Conservation (phyloP, 2,888 invertebrate genomes). For the Drosophila affinis region DNA sequence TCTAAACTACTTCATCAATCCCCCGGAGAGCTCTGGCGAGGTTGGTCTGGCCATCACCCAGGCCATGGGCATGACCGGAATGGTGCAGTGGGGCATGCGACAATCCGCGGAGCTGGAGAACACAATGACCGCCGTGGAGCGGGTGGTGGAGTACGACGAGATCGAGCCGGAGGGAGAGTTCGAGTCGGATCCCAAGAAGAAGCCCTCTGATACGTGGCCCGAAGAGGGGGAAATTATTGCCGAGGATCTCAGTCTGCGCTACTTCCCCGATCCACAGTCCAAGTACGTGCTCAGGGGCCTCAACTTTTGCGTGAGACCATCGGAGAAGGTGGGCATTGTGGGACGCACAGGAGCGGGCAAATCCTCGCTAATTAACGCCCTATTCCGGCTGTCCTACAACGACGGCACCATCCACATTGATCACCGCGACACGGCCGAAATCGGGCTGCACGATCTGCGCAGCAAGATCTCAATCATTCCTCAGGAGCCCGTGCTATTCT, state of each 20-base stretch:
- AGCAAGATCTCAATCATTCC: slow-evolving; percentile 92
- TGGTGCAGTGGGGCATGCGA: slow-evolving; percentile 91
- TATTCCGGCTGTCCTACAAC: slow-evolving; percentile 91
- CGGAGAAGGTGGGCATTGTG: slow-evolving; percentile 88
- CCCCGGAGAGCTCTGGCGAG: slow-evolving; percentile 87
- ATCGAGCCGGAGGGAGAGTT: slow-evolving; percentile 85
- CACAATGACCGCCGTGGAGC: slow-evolving; percentile 95
- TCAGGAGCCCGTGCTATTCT: slow-evolving; percentile 92
- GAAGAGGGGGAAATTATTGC: slow-evolving; percentile 88
- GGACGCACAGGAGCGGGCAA: slow-evolving; percentile 90
- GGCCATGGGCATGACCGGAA: slow-evolving; percentile 89
- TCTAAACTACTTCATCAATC: slow-evolving; percentile 90
- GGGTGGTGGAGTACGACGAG: slow-evolving; percentile 87
- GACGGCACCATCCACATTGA: slow-evolving; percentile 93
- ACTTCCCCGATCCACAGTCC: slow-evolving; percentile 86
- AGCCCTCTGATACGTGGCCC: slow-evolving; percentile 89
- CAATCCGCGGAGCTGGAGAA: slow-evolving; percentile 95
- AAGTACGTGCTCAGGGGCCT: slow-evolving; percentile 90
- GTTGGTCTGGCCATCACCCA: slow-evolving; percentile 92
- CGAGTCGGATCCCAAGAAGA: slow-evolving; percentile 86
- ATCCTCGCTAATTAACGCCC: slow-evolving; percentile 88
- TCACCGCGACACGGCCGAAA: slow-evolving; percentile 87
- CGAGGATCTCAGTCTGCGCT: slow-evolving; percentile 88
- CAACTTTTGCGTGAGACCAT: slow-evolving; percentile 86
- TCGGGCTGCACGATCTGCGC: slow-evolving; percentile 90